Percentiles rank a stretch among this genome's conserved stretches.
phyloP scores from a whole-genome alignment of 2,113 vertebrate genomes.

The Nestor notabilis region DNA sequence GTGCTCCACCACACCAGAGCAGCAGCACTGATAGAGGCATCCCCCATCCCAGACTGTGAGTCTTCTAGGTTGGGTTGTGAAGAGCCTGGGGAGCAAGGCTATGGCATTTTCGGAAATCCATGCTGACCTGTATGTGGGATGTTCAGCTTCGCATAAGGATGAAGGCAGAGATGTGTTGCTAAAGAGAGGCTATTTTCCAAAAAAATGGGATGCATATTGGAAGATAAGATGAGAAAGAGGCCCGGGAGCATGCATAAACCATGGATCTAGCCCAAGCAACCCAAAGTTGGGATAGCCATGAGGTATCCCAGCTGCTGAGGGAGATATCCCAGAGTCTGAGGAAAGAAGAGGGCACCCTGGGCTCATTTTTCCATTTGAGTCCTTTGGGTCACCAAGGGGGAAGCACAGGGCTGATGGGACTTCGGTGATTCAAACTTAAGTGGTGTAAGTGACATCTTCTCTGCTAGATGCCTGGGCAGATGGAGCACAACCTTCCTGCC shows the following conservation, averaged over 20 bases:
- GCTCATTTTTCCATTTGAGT: not conserved
- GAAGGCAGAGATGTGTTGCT: not conserved
- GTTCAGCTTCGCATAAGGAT: not conserved
- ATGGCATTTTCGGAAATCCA: not conserved
- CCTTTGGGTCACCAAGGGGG: not conserved
- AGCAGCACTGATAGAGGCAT: not conserved
- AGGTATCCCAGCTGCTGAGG: not conserved
- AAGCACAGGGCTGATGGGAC: not conserved
- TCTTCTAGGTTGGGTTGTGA: not conserved
- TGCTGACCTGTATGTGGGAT: not conserved
- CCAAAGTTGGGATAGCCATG: not conserved
- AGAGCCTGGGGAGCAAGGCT: not conserved
- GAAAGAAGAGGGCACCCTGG: not conserved
- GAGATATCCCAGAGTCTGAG: accelerated
- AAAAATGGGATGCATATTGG: not conserved
- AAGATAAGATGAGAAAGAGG: not conserved
- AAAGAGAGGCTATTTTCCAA: not conserved
- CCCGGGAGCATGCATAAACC: not conserved
- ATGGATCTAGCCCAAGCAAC: not conserved
- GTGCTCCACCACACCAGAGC: not conserved
- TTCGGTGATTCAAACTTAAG: not conserved
- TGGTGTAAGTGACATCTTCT: not conserved
- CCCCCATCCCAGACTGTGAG: not conserved
- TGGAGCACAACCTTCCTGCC: not conserved
- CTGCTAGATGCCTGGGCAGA: not conserved